These are phyloP conservation scores for Sakesphorus luctuosus DNA, from an alignment of 2,113 vertebrate genomes.

Conservation along the genomic window DNA sequence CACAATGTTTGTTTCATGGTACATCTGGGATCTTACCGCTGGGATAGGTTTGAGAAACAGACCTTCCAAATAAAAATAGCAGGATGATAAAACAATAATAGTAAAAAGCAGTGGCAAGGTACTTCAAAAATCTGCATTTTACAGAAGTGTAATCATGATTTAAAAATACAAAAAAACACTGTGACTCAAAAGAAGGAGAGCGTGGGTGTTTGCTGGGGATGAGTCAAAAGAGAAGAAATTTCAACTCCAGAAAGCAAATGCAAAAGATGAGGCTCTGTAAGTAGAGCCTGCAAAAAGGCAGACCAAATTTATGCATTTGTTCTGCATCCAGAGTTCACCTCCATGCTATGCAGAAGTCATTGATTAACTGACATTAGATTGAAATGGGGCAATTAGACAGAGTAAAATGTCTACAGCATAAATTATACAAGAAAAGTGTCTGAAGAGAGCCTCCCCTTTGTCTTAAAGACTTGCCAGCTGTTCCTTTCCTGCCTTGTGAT, in stretches of 20 bases:
- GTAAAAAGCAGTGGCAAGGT: slow-evolving; percentile 4
- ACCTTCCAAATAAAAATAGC: slow-evolving; percentile 33
- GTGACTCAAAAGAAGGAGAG: slow-evolving; percentile 42
- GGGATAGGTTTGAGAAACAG: slow-evolving; percentile 18
- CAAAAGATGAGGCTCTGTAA: slow-evolving; percentile 27
- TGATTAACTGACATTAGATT: slow-evolving; percentile 61
- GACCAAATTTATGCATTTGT: slow-evolving; percentile 40
- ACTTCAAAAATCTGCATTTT: slow-evolving; percentile 52
- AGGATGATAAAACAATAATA: slow-evolving; percentile 40
- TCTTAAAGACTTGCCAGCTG: slow-evolving; percentile 54
- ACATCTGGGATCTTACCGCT: slow-evolving; percentile 10
- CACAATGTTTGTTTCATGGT: slow-evolving; percentile 2
- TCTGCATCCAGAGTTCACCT: slow-evolving; percentile 61
- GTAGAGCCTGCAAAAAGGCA: slow-evolving; percentile 50
- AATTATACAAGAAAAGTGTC: slow-evolving; percentile 63
- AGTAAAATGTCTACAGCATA: slow-evolving; percentile 65
- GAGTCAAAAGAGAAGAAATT: slow-evolving; percentile 60
- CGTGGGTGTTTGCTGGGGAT: slow-evolving; percentile 44
- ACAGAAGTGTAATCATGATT: slow-evolving; percentile 56
- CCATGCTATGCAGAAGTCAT: slow-evolving; percentile 52
- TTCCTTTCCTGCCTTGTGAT: slow-evolving; percentile 31
- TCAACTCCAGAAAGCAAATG: slow-evolving; percentile 42
- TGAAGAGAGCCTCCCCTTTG: slow-evolving; percentile 43
- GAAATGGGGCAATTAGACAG: slow-evolving; percentile 70
- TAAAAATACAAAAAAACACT: slow-evolving; percentile 63